phyloP scores from a whole-genome alignment of 2,888 invertebrate genomes.

The Agriotes lineatus region DNA sequence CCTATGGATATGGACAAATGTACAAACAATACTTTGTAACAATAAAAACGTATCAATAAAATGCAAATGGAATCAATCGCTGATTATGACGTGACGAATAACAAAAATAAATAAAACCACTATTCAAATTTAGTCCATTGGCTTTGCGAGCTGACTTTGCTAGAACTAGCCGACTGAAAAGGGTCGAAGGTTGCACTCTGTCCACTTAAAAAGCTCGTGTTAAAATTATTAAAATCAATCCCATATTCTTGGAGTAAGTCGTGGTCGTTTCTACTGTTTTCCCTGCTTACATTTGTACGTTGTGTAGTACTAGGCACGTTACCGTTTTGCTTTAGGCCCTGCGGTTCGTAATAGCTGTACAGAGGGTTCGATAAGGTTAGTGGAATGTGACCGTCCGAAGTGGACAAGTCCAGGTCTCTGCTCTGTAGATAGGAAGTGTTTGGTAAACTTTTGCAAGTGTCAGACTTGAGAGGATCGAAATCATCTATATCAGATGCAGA shows the following conservation, averaged over 20 bases:
- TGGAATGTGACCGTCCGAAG: constrained; percentile 56
- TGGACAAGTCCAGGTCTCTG: constrained; percentile 23
- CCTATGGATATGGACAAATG: constrained; percentile 10
- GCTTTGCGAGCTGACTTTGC: constrained; percentile 67
- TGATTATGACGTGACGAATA: constrained; percentile 9
- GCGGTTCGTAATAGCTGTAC: constrained; percentile 63
- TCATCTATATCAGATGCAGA: constrained; percentile 76
- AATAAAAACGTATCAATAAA: constrained; percentile 13
- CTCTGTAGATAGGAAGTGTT: neutral
- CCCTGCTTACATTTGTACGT: constrained; percentile 58
- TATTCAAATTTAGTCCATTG: constrained; percentile 74
- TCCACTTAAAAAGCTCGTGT: constrained; percentile 60
- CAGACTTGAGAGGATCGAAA: constrained; percentile 75
- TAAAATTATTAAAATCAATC: constrained; percentile 73
- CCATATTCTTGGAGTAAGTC: constrained; percentile 82
- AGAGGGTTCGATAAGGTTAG: constrained; percentile 68
- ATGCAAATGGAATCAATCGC: neutral
- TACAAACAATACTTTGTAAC: constrained; percentile 31
- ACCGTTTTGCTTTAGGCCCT: constrained; percentile 63
- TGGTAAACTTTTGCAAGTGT: constrained; percentile 4
- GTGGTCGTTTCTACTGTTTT: constrained; percentile 68
- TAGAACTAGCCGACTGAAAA: constrained; percentile 59
- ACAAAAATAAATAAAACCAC: neutral
- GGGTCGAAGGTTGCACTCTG: constrained; percentile 59
- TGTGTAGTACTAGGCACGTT: constrained; percentile 68